A percentile compares a stretch with the other conserved stretches of the same genome.
phyloP scores from a whole-genome alignment of 1,140 invertebrate genomes.

The Amphibalanus amphitrite region DNA sequence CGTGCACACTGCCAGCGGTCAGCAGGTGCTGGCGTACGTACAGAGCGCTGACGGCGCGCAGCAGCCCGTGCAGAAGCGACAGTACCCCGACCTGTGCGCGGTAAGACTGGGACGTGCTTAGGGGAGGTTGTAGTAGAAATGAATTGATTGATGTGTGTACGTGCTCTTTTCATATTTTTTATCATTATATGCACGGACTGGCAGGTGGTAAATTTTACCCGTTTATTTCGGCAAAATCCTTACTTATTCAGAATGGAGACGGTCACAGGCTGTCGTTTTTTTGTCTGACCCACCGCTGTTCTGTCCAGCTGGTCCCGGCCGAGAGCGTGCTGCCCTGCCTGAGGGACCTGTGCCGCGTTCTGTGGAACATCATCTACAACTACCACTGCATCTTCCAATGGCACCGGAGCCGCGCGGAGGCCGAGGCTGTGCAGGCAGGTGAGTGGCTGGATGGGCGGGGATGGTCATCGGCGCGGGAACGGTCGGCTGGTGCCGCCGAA shows the following conservation, averaged over 20 bases:
- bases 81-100: conserved; percentile 59
- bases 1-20: conserved; percentile 73
- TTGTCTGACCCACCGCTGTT: too few species aligned
- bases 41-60: conserved; percentile 23
- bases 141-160: too few species aligned
- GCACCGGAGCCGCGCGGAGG: conserved; percentile 66
- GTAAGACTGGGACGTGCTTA: too few species aligned
- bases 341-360: conserved; percentile 56
- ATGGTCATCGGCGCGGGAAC: not conserved
- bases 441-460: not conserved
- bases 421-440: conserved; percentile 48
- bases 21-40: conserved; percentile 51
- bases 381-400: conserved; percentile 64
- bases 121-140: too few species aligned
- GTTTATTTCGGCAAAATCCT: too few species aligned
- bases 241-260: too few species aligned
- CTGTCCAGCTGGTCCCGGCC: conserved; percentile 41
- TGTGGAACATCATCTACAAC: conserved; percentile 63
- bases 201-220: too few species aligned
- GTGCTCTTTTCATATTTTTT: too few species aligned
- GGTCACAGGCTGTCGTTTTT: too few species aligned
- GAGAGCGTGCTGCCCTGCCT: conserved; percentile 66
- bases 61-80: conserved; percentile 35
- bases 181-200: too few species aligned
- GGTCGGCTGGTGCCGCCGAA: too few species aligned